These are phyloP conservation scores for Xiphophorus maculatus DNA, from an alignment of 2,113 vertebrate genomes.

Conservation along the genomic window DNA sequence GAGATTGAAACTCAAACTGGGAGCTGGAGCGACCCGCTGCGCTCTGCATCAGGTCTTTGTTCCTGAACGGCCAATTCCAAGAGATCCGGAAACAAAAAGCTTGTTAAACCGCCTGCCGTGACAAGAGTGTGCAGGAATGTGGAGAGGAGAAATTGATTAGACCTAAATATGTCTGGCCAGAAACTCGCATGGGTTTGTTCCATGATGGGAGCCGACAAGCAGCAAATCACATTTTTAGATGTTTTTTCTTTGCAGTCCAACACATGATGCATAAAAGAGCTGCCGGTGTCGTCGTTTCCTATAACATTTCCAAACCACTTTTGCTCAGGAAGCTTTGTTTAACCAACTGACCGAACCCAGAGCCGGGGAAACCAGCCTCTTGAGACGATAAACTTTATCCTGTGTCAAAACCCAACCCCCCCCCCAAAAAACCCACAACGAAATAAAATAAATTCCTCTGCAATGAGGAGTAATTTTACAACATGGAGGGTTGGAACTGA, in stretches of 20 bases:
- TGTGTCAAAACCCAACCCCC: conserved; percentile 5
- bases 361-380: conserved; percentile 4
- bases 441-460: conserved; percentile 7
- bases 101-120: conserved; percentile 25
- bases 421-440: conserved; percentile 2
- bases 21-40: not conserved
- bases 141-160: conserved; percentile 50
- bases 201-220: conserved; percentile 23
- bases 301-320: conserved; percentile 42
- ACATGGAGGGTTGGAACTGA: not conserved
- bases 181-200: not conserved
- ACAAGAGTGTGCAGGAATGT: conserved; percentile 47
- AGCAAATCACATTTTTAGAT: conserved; percentile 40
- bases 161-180: conserved; percentile 37
- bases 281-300: conserved; percentile 2
- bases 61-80: not conserved
- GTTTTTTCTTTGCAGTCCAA: conserved; percentile 30
- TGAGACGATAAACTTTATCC: conserved; percentile 31
- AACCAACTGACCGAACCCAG: conserved; percentile 28
- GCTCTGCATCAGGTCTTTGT: not conserved
- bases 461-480: not conserved
- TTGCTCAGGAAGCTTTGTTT: conserved; percentile 50
- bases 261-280: conserved; percentile 38
- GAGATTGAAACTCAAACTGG: conserved; percentile 10
- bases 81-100: not conserved